These are phyloP conservation scores for Phataginus tetradactyla DNA, from an alignment of 2,797 vertebrate species.

Conservation along the genomic window DNA sequence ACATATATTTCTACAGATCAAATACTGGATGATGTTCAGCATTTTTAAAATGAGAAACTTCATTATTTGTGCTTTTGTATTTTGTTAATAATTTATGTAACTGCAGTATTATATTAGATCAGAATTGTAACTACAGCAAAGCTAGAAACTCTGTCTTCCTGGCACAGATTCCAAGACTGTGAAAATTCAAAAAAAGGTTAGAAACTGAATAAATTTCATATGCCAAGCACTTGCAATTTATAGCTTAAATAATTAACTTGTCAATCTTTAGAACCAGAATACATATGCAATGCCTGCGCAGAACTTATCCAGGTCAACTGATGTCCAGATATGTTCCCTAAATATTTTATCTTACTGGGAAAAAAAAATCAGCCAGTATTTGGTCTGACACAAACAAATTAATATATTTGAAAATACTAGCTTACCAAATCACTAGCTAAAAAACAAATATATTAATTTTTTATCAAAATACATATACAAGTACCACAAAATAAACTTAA, in stretches of 20 bases:
- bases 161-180: neutral
- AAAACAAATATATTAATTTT: neutral
- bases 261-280: neutral
- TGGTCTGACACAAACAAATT: neutral
- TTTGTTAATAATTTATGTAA: neutral
- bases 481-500: constrained; percentile 18
- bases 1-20: neutral
- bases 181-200: constrained; percentile 5
- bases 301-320: neutral
- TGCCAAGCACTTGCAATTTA: constrained; percentile 22
- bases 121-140: neutral
- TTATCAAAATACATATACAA: neutral
- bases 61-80: neutral
- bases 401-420: neutral
- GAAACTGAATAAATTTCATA: constrained; percentile 29
- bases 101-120: neutral
- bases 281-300: neutral
- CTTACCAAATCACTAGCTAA: neutral
- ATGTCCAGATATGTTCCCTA: neutral
- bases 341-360: neutral
- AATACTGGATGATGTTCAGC: neutral
- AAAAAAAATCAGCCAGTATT: neutral
- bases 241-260: neutral
- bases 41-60: neutral
- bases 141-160: constrained; percentile 32